phyloP scores from a whole-genome alignment of 2,888 invertebrate species.

The Mythimna loreyi region DNA sequence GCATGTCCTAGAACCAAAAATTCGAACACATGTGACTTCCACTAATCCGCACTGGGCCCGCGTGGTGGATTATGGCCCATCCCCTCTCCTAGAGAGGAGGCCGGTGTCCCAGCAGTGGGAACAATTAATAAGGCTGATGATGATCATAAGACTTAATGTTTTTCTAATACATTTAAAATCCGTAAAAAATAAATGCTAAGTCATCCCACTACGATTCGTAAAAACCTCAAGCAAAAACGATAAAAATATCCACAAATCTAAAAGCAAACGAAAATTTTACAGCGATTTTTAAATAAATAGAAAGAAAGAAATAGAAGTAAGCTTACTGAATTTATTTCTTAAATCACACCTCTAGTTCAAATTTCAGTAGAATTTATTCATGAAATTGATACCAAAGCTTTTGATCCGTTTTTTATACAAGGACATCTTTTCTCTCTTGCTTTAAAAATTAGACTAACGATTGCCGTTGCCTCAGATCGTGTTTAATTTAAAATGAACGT shows the following conservation, averaged over 20 bases:
- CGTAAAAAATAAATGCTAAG: conserved; percentile 6
- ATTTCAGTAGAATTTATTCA: conserved; percentile 53
- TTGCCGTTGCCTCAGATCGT: background rate
- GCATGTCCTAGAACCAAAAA: too few species aligned
- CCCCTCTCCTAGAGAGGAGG: too few species aligned
- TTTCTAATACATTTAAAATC: background rate
- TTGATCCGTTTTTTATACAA: conserved; percentile 49
- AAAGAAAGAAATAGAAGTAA: conserved; percentile 49
- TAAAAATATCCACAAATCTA: conserved; percentile 16
- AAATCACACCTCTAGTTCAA: conserved; percentile 44
- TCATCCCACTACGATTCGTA: background rate
- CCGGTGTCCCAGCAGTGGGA: too few species aligned
- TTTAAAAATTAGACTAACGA: conserved; percentile 24
- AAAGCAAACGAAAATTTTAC: conserved; percentile 11
- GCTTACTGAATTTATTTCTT: conserved; percentile 45
- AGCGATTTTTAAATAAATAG: conserved; percentile 41
- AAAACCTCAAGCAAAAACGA: conserved; percentile 7
- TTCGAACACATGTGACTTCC: too few species aligned
- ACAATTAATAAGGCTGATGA: too few species aligned
- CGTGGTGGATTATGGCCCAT: too few species aligned
- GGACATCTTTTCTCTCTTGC: conserved; percentile 29
- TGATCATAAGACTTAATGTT: too few species aligned
- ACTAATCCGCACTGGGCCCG: too few species aligned
- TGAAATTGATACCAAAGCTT: conserved; percentile 54
- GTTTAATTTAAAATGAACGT: conserved; percentile 17